Conservation (phyloP, 2,888 invertebrate genomes). For the Scrobipalpa costella region DNA sequence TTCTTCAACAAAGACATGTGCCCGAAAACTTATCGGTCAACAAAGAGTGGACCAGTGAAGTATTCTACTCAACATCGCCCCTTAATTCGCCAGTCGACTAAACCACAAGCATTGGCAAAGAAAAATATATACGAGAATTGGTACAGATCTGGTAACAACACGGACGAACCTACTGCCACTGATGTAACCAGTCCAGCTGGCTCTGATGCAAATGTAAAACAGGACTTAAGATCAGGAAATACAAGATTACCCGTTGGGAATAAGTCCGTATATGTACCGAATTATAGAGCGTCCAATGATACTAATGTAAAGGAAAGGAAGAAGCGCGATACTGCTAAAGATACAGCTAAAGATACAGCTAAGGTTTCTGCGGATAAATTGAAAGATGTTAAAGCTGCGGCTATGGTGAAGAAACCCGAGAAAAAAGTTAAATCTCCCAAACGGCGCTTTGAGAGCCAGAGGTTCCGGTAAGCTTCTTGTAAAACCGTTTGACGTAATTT, state of each 20-base stretch:
- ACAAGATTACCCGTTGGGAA: too few species aligned
- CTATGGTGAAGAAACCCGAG: background rate
- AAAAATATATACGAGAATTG: background rate
- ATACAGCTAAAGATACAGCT: too few species aligned
- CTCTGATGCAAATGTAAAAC: too few species aligned
- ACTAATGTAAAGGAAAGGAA: too few species aligned
- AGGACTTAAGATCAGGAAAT: too few species aligned
- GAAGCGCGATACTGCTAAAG: background rate
- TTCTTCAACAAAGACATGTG: conserved; percentile 37
- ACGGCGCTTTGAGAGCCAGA: conserved; percentile 7
- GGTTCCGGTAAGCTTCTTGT: conserved; percentile 10
- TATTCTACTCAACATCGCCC: conserved; percentile 56
- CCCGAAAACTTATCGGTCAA: conserved; percentile 41
- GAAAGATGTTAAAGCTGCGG: too few species aligned
- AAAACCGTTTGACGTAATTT: background rate
- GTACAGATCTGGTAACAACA: background rate
- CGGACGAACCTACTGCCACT: too few species aligned
- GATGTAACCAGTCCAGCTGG: too few species aligned
- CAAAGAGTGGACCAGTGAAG: conserved; percentile 45
- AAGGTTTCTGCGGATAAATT: too few species aligned
- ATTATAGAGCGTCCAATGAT: too few species aligned
- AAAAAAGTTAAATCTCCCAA: background rate
- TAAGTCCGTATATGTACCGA: too few species aligned
- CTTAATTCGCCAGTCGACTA: conserved; percentile 43
- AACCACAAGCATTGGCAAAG: conserved; percentile 28